These are phyloP conservation scores for Nothoprocta pentlandii DNA, from an alignment of 2,113 vertebrate genomes.

Conservation along the genomic window DNA sequence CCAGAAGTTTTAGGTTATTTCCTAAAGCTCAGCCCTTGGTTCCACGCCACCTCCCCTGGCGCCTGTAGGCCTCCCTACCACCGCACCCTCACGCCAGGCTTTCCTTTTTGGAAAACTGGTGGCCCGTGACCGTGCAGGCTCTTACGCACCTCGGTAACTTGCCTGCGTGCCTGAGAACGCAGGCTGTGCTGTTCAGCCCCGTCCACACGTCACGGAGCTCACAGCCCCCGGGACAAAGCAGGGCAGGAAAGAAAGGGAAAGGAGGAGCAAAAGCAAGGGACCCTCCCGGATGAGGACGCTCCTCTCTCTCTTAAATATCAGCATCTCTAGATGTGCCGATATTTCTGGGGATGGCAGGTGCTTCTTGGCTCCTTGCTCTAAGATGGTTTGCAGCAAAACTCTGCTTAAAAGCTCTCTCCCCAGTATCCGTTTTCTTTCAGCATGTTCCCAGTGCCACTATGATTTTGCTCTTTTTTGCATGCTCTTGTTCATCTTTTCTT, in stretches of 20 bases:
- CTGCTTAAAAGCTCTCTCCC: background rate
- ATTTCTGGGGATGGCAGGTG: background rate
- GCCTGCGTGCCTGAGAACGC: background rate
- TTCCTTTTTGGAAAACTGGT: background rate
- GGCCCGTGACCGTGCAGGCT: fast-evolving
- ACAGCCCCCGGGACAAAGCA: background rate
- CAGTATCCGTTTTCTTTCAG: background rate
- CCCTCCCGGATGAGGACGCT: fast-evolving
- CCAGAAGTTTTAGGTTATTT: background rate
- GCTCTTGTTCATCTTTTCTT: background rate
- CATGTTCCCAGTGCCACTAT: background rate
- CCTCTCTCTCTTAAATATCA: background rate
- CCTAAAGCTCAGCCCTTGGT: background rate
- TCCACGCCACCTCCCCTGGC: too few relatives aligned
- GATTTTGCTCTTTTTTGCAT: background rate
- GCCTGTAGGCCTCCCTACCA: background rate
- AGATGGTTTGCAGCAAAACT: background rate
- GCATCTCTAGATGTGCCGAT: fast-evolving
- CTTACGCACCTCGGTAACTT: background rate
- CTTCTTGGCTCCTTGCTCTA: background rate
- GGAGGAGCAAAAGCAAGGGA: fast-evolving
- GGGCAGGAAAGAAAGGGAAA: background rate
- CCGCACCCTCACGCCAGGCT: fast-evolving
- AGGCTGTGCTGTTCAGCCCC: background rate
- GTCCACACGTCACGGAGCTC: background rate